These are phyloP conservation scores for Dryoscopus gambensis DNA, from an alignment of 2,113 vertebrate species.

Conservation along the genomic window DNA sequence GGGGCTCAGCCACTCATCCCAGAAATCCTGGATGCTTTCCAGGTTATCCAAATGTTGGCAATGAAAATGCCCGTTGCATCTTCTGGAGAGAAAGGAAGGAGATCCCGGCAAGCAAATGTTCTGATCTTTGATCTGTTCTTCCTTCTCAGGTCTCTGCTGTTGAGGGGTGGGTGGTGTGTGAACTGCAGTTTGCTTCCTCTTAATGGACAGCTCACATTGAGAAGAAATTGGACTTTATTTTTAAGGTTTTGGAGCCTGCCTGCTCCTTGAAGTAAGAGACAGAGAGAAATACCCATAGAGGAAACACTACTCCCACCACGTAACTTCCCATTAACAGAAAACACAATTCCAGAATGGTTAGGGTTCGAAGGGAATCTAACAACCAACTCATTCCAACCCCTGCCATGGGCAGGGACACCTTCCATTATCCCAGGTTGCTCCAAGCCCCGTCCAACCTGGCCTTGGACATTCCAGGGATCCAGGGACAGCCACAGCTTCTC, in stretches of 20 bases:
- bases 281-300: not conserved
- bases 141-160: not conserved
- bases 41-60: rapidly evolving
- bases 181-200: not conserved
- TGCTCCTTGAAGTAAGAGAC: not conserved
- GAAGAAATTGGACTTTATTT: not conserved
- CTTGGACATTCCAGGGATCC: not conserved
- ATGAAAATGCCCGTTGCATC: rapidly evolving
- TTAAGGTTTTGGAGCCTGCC: not conserved
- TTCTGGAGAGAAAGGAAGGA: not conserved
- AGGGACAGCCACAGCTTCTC: not conserved
- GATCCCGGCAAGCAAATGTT: not conserved
- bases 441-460: rapidly evolving
- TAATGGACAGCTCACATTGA: rapidly evolving
- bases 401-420: not conserved
- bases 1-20: not conserved
- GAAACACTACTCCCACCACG: not conserved
- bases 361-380: too few relatives aligned
- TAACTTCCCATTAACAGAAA: not conserved
- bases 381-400: too few relatives aligned
- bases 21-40: not conserved
- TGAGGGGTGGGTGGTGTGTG: not conserved
- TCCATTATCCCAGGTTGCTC: not conserved
- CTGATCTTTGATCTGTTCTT: not conserved
- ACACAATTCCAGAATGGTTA: not conserved